Base-by-base conservation (phyloP, 37 sponge, comb jelly and placozoan genomes). In the Crambe crambe region DNA sequence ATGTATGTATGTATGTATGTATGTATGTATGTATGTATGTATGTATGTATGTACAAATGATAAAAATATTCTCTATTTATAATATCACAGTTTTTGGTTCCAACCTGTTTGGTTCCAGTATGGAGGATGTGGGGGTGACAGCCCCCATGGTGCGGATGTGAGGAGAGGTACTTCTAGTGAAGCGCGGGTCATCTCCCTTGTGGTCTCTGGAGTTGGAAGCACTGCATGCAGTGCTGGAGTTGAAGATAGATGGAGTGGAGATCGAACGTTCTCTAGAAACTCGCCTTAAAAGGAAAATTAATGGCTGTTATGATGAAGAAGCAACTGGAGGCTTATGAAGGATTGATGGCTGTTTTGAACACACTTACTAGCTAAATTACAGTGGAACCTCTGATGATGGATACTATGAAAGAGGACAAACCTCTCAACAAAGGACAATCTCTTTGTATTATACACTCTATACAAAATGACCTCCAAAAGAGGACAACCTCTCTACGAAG, bases 171-270 rank as follows among this genome's bases (percentile, higher is more conserved):
- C 86, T 86, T 20, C 86, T 63, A 32, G 86, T 71, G 57, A 78
- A 67, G 20, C 69, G 70, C 51, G 77, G 23, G 27, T 85, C 85
- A 56, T 86, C 78, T 29, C 78, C 77, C 1, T 58, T 31, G 34
- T 66, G 67, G 38, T 70, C 71, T 5, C 85, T 2, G 34, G 34
- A 56, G 22, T 56, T 10, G 6, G 59, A 18, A 0, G 34, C 75
- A n/a, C n/a, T n/a, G n/a, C n/a, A n/a, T 31, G 68, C 61, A 25
- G 61, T 59, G 38, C 41, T 74, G 37, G 74, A 39, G 70, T 85
- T 90, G 83, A 86, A 56, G 68, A 89, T 89, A 56, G 88, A 88
- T 2, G 94, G 94, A 15, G 90, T 86, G 56, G 94, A 94, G 31
- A 87, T 89, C 18, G 90, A 89, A 30, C 94, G 72, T 31, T 83